Conservation (phyloP, 2,888 invertebrate genomes). For the Agrypnus murinus region DNA sequence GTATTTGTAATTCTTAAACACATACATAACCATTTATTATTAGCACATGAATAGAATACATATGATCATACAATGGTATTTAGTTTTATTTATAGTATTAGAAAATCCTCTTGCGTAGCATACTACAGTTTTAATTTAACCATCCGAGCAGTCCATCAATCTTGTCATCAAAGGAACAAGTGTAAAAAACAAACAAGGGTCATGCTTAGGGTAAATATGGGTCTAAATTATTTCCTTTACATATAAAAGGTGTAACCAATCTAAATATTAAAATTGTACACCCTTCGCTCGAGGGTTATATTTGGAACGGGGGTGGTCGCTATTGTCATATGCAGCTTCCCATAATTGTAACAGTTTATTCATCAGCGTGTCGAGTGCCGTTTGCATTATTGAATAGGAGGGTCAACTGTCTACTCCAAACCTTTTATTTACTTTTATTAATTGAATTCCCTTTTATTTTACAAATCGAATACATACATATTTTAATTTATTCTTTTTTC, state of each 20-base stretch:
- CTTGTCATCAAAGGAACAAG: slow-evolving; percentile 70
- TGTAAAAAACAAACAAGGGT: slow-evolving; percentile 72
- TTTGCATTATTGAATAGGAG: slow-evolving; percentile 69
- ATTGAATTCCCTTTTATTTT: slow-evolving; percentile 56
- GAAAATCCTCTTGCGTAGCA: slow-evolving; percentile 48
- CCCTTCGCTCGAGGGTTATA: slow-evolving; percentile 52
- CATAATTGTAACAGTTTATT: slow-evolving; percentile 70
- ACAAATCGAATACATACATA: slow-evolving; percentile 30
- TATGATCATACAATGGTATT: slow-evolving; percentile 48
- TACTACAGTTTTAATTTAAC: slow-evolving; percentile 46
- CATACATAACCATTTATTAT: slow-evolving; percentile 63
- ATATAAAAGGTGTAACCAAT: slow-evolving; percentile 73
- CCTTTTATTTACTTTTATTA: slow-evolving; percentile 68
- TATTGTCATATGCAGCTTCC: slow-evolving; percentile 70
- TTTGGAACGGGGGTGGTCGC: slow-evolving; percentile 55
- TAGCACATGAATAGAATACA: slow-evolving; percentile 59
- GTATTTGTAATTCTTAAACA: slow-evolving; percentile 63
- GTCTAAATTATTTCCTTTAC: slow-evolving; percentile 71
- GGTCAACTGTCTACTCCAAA: slow-evolving; percentile 69
- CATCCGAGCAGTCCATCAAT: slow-evolving; percentile 61
- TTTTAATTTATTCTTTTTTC: slow-evolving; percentile 21
- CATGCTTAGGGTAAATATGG: slow-evolving; percentile 67
- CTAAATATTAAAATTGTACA: slow-evolving; percentile 71
- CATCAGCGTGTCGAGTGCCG: slow-evolving; percentile 65
- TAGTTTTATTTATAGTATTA: slow-evolving; percentile 52